Evolutionary conservation across 2,113 vertebrate species (phyloP).

Genomic region (Alligator mississippiensis): DNA sequence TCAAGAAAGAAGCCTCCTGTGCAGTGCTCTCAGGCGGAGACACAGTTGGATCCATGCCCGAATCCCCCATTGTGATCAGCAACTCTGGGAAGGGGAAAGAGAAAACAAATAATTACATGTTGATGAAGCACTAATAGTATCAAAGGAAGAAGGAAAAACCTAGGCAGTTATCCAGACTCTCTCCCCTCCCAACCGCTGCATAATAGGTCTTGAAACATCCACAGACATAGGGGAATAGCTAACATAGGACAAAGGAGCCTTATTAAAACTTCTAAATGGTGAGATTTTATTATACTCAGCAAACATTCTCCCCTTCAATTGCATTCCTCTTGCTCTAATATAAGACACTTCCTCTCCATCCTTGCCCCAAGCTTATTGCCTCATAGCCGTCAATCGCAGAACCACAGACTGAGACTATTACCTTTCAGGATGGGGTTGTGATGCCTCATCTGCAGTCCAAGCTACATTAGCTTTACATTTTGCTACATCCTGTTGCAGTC

Average conservation of each 20-base stretch:
- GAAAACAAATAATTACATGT: not conserved
- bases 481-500: not conserved
- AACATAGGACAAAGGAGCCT: too few relatives aligned
- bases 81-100: not conserved
- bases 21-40: slow-evolving; percentile 13
- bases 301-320: not conserved
- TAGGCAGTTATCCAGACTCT: not conserved
- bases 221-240: not conserved
- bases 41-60: slow-evolving; percentile 59
- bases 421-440: not conserved
- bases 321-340: not conserved
- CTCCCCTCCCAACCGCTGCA: not conserved
- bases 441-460: not conserved
- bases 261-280: not conserved
- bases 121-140: not conserved
- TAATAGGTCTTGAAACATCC: not conserved
- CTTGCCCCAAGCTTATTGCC: not conserved
- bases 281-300: not conserved
- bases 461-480: not conserved
- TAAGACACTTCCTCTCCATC: not conserved
- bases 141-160: not conserved
- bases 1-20: slow-evolving; percentile 81
- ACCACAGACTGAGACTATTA: not conserved
- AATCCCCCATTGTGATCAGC: slow-evolving; percentile 69
- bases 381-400: not conserved